Evolutionary conservation across 2,113 vertebrate species (phyloP).

Genomic region (Sinocyclocheilus rhinocerous): DNA sequence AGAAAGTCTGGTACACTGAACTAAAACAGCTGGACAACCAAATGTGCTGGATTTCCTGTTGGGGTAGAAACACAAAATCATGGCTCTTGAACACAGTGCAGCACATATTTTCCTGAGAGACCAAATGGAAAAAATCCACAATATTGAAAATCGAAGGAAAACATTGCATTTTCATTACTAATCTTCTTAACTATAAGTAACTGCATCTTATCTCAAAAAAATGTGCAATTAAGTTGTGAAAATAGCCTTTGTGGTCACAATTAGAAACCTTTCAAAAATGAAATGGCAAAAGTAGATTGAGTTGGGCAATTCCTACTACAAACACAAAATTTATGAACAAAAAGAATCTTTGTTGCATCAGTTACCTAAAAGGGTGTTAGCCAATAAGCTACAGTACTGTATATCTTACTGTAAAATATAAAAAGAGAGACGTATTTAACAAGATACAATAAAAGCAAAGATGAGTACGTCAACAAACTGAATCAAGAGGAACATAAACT

Average conservation of each 20-base stretch:
- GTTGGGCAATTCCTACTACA: not conserved
- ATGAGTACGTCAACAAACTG: not conserved
- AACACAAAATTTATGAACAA: not conserved
- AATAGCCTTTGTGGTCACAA: not conserved
- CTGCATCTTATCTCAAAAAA: not conserved
- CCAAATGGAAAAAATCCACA: conserved; percentile 2
- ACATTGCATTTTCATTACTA: conserved; percentile 15
- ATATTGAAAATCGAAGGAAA: not conserved
- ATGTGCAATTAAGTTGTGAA: not conserved
- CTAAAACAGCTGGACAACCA: conserved; percentile 50
- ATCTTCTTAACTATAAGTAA: conserved; percentile 5
- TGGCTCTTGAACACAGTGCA: conserved; percentile 27
- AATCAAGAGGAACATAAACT: not conserved
- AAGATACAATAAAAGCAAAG: not conserved
- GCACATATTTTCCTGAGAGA: conserved; percentile 53
- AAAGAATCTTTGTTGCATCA: not conserved
- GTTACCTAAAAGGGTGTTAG: not conserved
- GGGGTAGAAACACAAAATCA: conserved; percentile 18
- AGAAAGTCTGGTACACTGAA: conserved; percentile 27
- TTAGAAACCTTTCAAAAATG: not conserved
- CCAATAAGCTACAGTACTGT: not conserved
- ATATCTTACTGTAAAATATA: conserved; percentile 1
- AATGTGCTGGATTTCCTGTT: conserved; percentile 34
- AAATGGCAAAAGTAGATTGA: not conserved
- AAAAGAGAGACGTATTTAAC: not conserved